Evolutionary conservation across 2,113 vertebrate species (phyloP), one percentile per base, ranked within the genome.

Genomic region (Zosterops borbonicus): DNA sequence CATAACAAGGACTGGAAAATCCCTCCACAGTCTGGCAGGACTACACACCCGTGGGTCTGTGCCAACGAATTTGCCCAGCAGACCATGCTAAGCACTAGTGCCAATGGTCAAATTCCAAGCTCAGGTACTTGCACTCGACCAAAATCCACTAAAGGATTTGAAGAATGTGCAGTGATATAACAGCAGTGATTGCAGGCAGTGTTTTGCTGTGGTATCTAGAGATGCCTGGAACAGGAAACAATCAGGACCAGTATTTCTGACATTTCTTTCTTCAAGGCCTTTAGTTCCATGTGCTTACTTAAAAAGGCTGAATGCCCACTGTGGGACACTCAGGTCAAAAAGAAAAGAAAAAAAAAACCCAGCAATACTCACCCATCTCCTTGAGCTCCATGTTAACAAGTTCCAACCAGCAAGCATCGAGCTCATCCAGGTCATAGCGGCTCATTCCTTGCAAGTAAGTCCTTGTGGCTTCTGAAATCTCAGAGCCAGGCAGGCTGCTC

Each of bases 371-470:
- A 99, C 99, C 99, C 98, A 99, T 98, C 95, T 99, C 98, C 97
- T 98, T 99, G 87, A 99, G 99, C 97, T 99, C 99, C 7, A 97
- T 97, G 95, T 99, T 99, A 84, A 99, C 98, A 67, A 99, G 98
- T 79, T 99, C 98, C 97, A 99, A 96, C 99, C 99, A 99, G 95
- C 98, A 98, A 44, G 99, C 99, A 33, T 99, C 99, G 17, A 99
- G 98, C 96, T 99, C 99, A 0, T 99, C 99, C 98, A 99, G 98
- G 98, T 99, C 98, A n/a, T 99, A 99, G 96, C 98, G 98, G 96
- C 98, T 98, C 94, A 98, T 87, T 50, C 97, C 98, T 52, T 98
- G 98, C 76, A 98, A 97, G 39, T 97, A 96, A 14, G 97, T 98
- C 87, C 97, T 97, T 6, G 95, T 96, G 23, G 94, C 97, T 68